Conservation (phyloP, 37 sponge, comb jelly and placozoan genomes). For the Tethya wilhelma region DNA sequence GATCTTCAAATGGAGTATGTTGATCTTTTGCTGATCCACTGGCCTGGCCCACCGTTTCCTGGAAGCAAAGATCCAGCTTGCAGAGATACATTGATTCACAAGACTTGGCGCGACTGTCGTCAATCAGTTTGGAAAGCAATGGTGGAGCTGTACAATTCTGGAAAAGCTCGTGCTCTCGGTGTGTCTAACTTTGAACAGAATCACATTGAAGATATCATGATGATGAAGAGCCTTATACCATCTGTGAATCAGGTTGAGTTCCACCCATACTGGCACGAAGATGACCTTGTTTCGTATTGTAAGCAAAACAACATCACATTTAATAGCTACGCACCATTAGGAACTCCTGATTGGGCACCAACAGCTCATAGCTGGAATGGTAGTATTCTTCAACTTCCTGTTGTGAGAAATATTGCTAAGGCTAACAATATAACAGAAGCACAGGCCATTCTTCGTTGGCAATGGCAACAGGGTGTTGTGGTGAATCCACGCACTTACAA, state of each 20-base stretch:
- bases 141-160: slow-evolving; percentile 5
- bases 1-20: slow-evolving; percentile 18
- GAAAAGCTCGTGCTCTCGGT: slow-evolving; percentile 27
- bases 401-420: background rate
- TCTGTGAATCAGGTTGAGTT: slow-evolving; percentile 34
- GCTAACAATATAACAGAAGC: background rate
- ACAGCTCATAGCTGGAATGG: slow-evolving; percentile 1
- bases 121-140: slow-evolving; percentile 27
- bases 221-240: slow-evolving; percentile 1
- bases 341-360: slow-evolving; percentile 27
- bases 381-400: background rate
- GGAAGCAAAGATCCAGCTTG: background rate
- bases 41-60: slow-evolving; percentile 12
- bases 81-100: background rate
- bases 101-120: slow-evolving; percentile 8
- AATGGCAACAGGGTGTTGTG: slow-evolving; percentile 3
- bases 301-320: slow-evolving; percentile 9
- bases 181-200: slow-evolving; percentile 33
- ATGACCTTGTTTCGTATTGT: slow-evolving; percentile 20
- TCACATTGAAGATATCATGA: slow-evolving; percentile 20
- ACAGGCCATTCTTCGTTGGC: slow-evolving; percentile 25
- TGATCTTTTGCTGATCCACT: slow-evolving; percentile 35
- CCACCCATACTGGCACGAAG: slow-evolving; percentile 36
- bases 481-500: slow-evolving; percentile 21
- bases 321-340: slow-evolving; percentile 25